phyloP scores from a whole-genome alignment of 2,888 invertebrate genomes.

The Mallateleia sp. region DNA sequence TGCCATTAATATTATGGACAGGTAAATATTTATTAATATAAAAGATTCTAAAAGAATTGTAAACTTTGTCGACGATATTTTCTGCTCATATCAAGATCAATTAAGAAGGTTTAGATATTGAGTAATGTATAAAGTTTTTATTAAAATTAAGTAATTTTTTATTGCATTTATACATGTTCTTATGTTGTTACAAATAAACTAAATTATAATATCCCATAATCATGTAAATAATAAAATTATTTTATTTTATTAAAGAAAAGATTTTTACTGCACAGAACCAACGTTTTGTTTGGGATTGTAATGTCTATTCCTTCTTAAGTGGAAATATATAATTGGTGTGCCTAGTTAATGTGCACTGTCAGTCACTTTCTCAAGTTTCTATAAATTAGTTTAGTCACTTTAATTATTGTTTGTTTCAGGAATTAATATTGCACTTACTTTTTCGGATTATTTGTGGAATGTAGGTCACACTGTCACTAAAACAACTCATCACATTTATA shows the following conservation, averaged over 20 bases:
- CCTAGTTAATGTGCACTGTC: not conserved
- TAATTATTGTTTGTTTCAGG: constrained; percentile 89
- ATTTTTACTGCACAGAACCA: no score
- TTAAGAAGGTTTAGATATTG: no score
- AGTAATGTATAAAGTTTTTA: no score
- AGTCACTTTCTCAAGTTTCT: not conserved
- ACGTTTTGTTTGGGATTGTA: not conserved
- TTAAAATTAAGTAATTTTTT: no score
- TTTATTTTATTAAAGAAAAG: no score
- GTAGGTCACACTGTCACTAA: constrained; percentile 86
- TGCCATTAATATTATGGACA: constrained; percentile 91
- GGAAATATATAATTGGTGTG: not conserved
- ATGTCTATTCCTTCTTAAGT: not conserved
- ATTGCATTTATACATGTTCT: no score
- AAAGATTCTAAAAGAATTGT: not conserved
- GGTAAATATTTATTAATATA: constrained; percentile 89
- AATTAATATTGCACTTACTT: constrained; percentile 88
- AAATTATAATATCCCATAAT: no score
- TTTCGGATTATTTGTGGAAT: constrained; percentile 87
- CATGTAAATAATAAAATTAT: not conserved
- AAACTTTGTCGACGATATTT: no score
- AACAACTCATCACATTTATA: constrained; percentile 86
- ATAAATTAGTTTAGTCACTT: constrained; percentile 66
- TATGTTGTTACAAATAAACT: no score
- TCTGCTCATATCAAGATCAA: no score